A percentile compares a stretch with the other conserved stretches of the same genome.
These are phyloP conservation scores for Trissonchulus latispiculum DNA, from an alignment of 2,888 invertebrate species.

Conservation along the genomic window DNA sequence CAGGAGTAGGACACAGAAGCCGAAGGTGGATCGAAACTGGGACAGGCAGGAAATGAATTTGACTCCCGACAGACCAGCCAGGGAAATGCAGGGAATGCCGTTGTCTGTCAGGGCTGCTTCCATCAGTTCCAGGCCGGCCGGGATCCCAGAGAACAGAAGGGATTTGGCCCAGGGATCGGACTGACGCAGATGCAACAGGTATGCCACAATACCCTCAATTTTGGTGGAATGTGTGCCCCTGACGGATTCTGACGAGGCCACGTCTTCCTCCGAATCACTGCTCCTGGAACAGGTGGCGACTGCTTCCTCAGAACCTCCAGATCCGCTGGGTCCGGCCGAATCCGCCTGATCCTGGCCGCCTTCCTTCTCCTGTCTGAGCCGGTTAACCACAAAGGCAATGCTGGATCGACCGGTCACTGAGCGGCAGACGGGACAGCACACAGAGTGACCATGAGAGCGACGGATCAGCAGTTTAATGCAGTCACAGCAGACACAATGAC, in stretches of 20 bases:
- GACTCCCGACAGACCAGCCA: not conserved
- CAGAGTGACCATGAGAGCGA: conserved; percentile 18
- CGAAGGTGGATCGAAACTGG: conserved; percentile 6
- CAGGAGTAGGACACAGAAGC: conserved; percentile 53
- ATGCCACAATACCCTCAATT: conserved; percentile 54
- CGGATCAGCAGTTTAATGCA: conserved; percentile 52
- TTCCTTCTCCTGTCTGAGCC: not conserved
- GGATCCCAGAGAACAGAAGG: conserved; percentile 61
- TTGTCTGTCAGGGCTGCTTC: conserved; percentile 53
- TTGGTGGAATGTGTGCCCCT: conserved; percentile 38
- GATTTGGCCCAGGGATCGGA: conserved; percentile 56
- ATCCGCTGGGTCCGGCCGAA: no score
- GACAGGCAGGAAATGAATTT: not conserved
- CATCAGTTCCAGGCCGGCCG: conserved; percentile 50
- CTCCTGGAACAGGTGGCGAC: not conserved
- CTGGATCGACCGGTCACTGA: conserved; percentile 50
- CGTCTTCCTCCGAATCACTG: conserved; percentile 26
- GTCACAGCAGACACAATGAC: conserved; percentile 60
- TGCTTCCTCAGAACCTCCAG: no score
- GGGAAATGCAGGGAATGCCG: conserved; percentile 42
- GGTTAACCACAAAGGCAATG: conserved; percentile 35
- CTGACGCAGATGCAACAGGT: conserved; percentile 52
- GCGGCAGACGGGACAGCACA: conserved; percentile 56
- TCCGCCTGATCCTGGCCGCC: no score
- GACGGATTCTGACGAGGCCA: no score